Conservation (phyloP, 2,888 invertebrate species). For the Eupithecia abbreviata region DNA sequence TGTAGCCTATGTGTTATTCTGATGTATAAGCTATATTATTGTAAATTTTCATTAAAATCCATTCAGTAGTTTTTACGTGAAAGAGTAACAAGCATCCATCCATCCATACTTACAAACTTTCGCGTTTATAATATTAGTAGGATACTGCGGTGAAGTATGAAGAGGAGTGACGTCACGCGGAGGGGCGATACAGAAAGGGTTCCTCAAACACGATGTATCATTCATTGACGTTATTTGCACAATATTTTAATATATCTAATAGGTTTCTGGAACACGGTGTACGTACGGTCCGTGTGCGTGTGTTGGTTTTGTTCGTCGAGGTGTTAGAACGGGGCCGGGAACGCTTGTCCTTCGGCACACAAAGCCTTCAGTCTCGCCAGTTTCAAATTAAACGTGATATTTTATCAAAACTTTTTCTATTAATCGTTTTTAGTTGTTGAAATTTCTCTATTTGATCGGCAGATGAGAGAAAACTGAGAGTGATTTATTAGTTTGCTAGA, state of each 20-base stretch:
- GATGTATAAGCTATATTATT: no score
- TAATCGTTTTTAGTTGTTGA: not conserved
- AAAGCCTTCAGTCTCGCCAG: not conserved
- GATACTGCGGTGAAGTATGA: not conserved
- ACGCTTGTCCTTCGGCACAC: not conserved
- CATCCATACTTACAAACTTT: no score
- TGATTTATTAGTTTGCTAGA: not conserved
- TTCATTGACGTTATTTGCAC: slow-evolving; percentile 39
- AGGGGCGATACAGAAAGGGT: slow-evolving; percentile 26
- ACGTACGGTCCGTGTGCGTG: not conserved
- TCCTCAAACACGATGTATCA: slow-evolving; percentile 45
- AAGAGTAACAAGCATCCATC: no score
- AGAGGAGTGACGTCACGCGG: slow-evolving; percentile 15
- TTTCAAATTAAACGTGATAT: not conserved
- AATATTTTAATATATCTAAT: slow-evolving; percentile 43
- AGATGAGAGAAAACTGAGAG: not conserved
- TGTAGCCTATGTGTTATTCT: no score
- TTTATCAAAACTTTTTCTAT: not conserved
- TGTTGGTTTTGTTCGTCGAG: slow-evolving; percentile 18
- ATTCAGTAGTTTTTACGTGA: no score
- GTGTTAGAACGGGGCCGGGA: slow-evolving; percentile 4
- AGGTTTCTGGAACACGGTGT: slow-evolving; percentile 35
- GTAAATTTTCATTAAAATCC: no score
- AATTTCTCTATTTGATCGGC: not conserved
- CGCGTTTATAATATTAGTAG: no score